Conservation (phyloP, 2,797 vertebrate genomes). For the Smutsia temminckii region DNA sequence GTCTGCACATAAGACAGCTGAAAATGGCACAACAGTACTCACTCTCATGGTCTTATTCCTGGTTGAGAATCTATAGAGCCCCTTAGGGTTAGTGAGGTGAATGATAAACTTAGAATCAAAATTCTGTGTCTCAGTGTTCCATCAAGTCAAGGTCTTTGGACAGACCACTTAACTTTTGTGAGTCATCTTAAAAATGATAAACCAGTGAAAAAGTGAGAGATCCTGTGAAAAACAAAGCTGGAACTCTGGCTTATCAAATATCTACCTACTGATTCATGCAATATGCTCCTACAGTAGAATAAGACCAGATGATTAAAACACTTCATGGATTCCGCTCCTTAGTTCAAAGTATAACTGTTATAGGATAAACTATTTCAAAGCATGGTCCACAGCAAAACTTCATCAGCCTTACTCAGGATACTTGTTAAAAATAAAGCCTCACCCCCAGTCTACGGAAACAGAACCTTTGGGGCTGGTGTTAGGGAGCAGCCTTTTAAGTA, state of each 20-base stretch:
- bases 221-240: not conserved
- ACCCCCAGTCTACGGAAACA: not conserved
- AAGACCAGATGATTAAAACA: not conserved
- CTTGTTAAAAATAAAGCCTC: not conserved
- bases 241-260: not conserved
- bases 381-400: not conserved
- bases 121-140: not conserved
- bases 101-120: constrained; percentile 1
- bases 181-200: not conserved
- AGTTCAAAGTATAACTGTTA: not conserved
- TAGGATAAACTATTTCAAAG: not conserved
- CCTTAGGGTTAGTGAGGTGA: not conserved
- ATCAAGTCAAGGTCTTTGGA: not conserved
- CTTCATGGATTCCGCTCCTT: not conserved
- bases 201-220: not conserved
- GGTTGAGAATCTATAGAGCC: not conserved
- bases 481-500: not conserved
- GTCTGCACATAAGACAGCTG: not conserved
- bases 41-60: not conserved
- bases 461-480: not conserved
- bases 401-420: not conserved
- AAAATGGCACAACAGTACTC: not conserved
- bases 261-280: not conserved
- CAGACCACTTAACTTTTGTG: not conserved
- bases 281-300: not conserved